Percentiles rank a stretch among this genome's conserved stretches.
Evolutionary conservation across 2,888 invertebrate species (phyloP).

Genomic region (Aquatica leii): DNA sequence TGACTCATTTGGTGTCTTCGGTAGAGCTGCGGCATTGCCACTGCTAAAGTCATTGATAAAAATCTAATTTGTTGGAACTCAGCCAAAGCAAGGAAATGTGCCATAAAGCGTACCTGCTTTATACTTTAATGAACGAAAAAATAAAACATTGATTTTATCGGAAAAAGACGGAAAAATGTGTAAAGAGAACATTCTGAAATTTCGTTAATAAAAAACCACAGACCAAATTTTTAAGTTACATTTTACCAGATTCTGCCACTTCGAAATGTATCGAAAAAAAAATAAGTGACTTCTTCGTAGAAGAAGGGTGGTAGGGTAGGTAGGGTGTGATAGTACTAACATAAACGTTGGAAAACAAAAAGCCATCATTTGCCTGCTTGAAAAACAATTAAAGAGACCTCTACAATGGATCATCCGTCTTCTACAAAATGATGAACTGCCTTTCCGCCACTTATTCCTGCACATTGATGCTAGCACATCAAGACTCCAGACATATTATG

Average conservation of each 20-base stretch:
- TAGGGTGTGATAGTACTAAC: too few relatives aligned
- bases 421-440: neutral
- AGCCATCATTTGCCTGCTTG: too few relatives aligned
- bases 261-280: neutral
- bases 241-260: neutral
- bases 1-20: neutral
- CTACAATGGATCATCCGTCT: too few relatives aligned
- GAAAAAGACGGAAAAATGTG: too few relatives aligned
- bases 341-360: too few relatives aligned
- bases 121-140: too few relatives aligned
- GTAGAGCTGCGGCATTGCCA: neutral
- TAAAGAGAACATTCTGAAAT: neutral
- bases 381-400: neutral
- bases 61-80: neutral
- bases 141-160: too few relatives aligned
- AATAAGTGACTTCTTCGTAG: neutral
- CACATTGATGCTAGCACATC: slow-evolving; percentile 5
- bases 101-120: too few relatives aligned
- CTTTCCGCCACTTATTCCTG: neutral
- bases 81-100: neutral
- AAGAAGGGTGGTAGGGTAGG: neutral
- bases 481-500: neutral
- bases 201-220: neutral
- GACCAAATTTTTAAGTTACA: neutral
- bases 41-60: neutral